These are phyloP conservation scores for Brachionus paranguensis DNA, from an alignment of 1,140 invertebrate genomes.

Conservation along the genomic window DNA sequence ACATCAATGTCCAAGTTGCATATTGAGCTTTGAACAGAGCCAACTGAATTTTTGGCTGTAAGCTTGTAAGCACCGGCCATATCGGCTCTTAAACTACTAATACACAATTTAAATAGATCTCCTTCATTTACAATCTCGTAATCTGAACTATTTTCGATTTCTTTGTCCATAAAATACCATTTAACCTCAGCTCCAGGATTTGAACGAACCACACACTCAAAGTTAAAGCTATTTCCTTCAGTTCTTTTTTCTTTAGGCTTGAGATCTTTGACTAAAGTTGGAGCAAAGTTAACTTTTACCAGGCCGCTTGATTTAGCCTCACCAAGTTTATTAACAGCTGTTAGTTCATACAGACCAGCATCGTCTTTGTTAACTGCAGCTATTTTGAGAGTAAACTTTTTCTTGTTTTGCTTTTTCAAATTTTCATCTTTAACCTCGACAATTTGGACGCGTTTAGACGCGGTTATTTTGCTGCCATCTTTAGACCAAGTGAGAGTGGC, in stretches of 20 bases:
- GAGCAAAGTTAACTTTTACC: constrained; percentile 77
- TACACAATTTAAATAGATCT: constrained; percentile 45
- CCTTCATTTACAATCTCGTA: constrained; percentile 42
- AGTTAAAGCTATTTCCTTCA: background rate
- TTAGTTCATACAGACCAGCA: constrained; percentile 92
- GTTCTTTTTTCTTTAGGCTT: background rate
- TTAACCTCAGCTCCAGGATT: background rate
- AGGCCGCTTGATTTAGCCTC: constrained; percentile 91
- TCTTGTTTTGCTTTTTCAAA: background rate
- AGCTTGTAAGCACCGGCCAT: constrained; percentile 47
- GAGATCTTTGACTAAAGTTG: background rate
- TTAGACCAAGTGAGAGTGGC: constrained; percentile 26
- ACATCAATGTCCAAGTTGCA: constrained; percentile 19
- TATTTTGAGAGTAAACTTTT: constrained; percentile 70
- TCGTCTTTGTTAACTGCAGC: constrained; percentile 78
- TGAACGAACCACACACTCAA: constrained; percentile 1
- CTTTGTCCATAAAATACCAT: constrained; percentile 10
- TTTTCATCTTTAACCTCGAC: background rate
- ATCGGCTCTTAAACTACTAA: constrained; percentile 46
- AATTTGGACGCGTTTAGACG: constrained; percentile 10
- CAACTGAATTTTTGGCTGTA: constrained; percentile 6
- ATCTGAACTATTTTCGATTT: background rate
- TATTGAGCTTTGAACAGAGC: background rate
- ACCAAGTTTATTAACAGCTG: constrained; percentile 87
- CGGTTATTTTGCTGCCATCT: background rate